A percentile compares a stretch with the other conserved stretches of the same genome.
phyloP scores from a whole-genome alignment of 2,113 vertebrate species.

The Meleagris gallopavo region DNA sequence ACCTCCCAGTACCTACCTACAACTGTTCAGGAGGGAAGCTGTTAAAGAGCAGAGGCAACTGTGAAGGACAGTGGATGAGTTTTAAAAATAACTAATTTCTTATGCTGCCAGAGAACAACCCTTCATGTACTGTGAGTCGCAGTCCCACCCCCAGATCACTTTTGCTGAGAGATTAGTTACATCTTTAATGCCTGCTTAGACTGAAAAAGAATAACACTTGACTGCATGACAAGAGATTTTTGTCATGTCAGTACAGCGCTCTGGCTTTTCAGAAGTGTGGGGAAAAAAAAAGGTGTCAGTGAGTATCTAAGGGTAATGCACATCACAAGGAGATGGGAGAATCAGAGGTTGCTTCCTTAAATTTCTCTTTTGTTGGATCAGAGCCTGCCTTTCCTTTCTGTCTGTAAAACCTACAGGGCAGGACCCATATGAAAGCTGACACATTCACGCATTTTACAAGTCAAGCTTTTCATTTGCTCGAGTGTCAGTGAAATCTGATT shows the following conservation, averaged over 20 bases:
- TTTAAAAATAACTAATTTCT: slow-evolving; percentile 9
- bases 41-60: neutral
- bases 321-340: neutral
- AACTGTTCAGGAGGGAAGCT: neutral
- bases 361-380: neutral
- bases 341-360: neutral
- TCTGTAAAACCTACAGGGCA: neutral
- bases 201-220: neutral
- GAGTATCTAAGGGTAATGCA: neutral
- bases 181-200: slow-evolving; percentile 22
- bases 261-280: neutral
- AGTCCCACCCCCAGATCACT: neutral
- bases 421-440: neutral
- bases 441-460: neutral
- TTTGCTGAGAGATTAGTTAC: slow-evolving; percentile 37
- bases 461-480: neutral
- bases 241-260: neutral
- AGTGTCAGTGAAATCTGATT: neutral
- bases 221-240: slow-evolving; percentile 1
- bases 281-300: neutral
- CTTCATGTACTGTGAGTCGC: neutral
- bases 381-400: neutral
- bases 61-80: neutral
- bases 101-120: neutral
- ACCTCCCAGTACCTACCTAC: neutral